phyloP scores from a whole-genome alignment of 2,888 invertebrate genomes.

The Pseudeuparius sepicola region DNA sequence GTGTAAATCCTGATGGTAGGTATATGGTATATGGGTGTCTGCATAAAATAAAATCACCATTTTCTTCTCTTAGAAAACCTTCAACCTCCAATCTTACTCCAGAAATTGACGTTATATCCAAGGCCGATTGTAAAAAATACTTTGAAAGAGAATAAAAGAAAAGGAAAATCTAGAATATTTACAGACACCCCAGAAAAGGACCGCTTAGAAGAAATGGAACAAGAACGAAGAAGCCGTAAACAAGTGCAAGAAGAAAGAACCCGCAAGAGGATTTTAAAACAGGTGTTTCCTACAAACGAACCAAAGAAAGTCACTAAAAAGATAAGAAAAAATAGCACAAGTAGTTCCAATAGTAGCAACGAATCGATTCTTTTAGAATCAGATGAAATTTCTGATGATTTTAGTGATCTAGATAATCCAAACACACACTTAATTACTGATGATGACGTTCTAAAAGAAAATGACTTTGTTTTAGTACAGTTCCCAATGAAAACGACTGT shows the following conservation, averaged over 20 bases:
- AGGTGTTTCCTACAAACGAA: constrained; percentile 2
- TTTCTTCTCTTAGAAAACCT: too few species aligned
- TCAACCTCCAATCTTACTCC: constrained; percentile 15
- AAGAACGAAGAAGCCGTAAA: constrained; percentile 8
- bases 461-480: constrained; percentile 1
- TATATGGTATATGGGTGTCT: too few species aligned
- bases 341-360: constrained; percentile 7
- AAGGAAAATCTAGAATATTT: constrained; percentile 2
- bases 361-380: constrained; percentile 3
- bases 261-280: too few species aligned
- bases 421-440: too few species aligned
- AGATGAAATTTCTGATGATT: constrained; percentile 3
- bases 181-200: constrained; percentile 2
- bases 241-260: constrained; percentile 4
- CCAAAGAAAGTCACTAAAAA: not conserved
- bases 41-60: too few species aligned
- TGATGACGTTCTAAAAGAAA: too few species aligned
- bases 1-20: too few species aligned
- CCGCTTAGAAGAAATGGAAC: constrained; percentile 1
- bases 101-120: constrained; percentile 20
- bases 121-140: constrained; percentile 14
- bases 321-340: constrained; percentile 3
- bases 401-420: constrained; percentile 5
- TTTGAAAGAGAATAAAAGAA: constrained; percentile 15
- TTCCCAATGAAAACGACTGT: not conserved